Evolutionary conservation across 2,113 vertebrate genomes (phyloP).

Genomic region (Polypterus senegalus): DNA sequence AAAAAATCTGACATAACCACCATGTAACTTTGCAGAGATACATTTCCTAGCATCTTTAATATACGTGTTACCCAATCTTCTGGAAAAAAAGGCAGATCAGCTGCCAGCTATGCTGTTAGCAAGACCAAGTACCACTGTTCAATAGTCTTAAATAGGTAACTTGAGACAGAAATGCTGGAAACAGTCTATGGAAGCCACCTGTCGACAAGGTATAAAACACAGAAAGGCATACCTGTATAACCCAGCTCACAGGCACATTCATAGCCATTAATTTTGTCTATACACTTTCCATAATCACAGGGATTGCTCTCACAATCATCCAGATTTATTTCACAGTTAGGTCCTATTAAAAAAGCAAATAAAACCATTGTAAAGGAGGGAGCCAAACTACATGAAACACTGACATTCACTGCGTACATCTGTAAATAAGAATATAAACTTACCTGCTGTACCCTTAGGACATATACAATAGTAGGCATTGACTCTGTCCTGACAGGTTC

Average conservation of each 20-base stretch:
- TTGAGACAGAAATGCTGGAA: slow-evolving; percentile 38
- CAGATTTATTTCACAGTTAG: slow-evolving; percentile 83
- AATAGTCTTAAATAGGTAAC: slow-evolving; percentile 31
- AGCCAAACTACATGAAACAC: background rate
- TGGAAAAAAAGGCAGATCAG: slow-evolving; percentile 33
- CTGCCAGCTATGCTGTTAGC: slow-evolving; percentile 26
- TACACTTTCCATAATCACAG: slow-evolving; percentile 78
- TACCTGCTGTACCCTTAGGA: slow-evolving; percentile 80
- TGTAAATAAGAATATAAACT: background rate
- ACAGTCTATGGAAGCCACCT: background rate
- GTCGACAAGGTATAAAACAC: background rate
- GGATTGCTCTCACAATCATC: slow-evolving; percentile 83
- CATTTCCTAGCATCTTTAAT: slow-evolving; percentile 47
- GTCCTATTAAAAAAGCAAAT: slow-evolving; percentile 37
- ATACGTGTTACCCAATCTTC: slow-evolving; percentile 36
- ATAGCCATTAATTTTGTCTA: slow-evolving; percentile 85
- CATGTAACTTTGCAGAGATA: slow-evolving; percentile 56
- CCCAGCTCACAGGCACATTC: slow-evolving; percentile 80
- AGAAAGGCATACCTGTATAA: slow-evolving; percentile 64
- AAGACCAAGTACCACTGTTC: slow-evolving; percentile 35
- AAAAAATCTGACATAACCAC: slow-evolving; percentile 37
- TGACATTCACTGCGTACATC: background rate
- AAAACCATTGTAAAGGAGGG: background rate
- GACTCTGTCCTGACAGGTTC: slow-evolving; percentile 75
- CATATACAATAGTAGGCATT: slow-evolving; percentile 74